A percentile compares a stretch with the other conserved stretches of the same genome.
These are phyloP conservation scores for Oncorhynchus tshawytscha DNA, from an alignment of 2,113 vertebrate species.

Conservation along the genomic window DNA sequence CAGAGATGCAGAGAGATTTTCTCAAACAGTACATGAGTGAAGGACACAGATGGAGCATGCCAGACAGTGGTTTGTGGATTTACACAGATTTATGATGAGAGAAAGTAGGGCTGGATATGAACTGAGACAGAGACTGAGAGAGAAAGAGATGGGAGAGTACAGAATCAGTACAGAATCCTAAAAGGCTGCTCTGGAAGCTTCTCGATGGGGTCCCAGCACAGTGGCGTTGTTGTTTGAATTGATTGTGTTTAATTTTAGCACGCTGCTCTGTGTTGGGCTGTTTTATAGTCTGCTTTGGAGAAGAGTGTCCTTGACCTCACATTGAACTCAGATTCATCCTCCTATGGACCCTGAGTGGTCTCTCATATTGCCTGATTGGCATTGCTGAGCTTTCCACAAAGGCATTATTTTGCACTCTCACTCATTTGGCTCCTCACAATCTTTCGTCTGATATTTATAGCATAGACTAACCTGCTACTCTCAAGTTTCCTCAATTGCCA, in stretches of 20 bases:
- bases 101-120: slow-evolving; percentile 56
- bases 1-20: slow-evolving; percentile 57
- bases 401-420: slow-evolving; percentile 32
- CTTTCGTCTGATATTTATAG: slow-evolving; percentile 33
- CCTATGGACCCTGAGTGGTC: slow-evolving; percentile 65
- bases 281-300: slow-evolving; percentile 49
- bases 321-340: slow-evolving; percentile 71
- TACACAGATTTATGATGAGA: slow-evolving; percentile 77
- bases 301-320: slow-evolving; percentile 70
- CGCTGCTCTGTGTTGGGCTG: slow-evolving; percentile 46
- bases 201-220: slow-evolving; percentile 56
- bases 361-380: slow-evolving; percentile 67
- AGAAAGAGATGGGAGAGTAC: slow-evolving; percentile 25
- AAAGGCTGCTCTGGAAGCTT: slow-evolving; percentile 31
- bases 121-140: background rate
- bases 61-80: slow-evolving; percentile 75
- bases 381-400: slow-evolving; percentile 54
- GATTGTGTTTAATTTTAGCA: slow-evolving; percentile 64
- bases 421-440: slow-evolving; percentile 10
- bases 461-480: slow-evolving; percentile 18
- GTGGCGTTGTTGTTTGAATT: slow-evolving; percentile 56
- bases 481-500: slow-evolving; percentile 23
- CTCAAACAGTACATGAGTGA: slow-evolving; percentile 69
- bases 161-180: background rate
- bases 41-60: slow-evolving; percentile 75